phyloP scores from a whole-genome alignment of 2,797 vertebrate species.

The Mus caroli region DNA sequence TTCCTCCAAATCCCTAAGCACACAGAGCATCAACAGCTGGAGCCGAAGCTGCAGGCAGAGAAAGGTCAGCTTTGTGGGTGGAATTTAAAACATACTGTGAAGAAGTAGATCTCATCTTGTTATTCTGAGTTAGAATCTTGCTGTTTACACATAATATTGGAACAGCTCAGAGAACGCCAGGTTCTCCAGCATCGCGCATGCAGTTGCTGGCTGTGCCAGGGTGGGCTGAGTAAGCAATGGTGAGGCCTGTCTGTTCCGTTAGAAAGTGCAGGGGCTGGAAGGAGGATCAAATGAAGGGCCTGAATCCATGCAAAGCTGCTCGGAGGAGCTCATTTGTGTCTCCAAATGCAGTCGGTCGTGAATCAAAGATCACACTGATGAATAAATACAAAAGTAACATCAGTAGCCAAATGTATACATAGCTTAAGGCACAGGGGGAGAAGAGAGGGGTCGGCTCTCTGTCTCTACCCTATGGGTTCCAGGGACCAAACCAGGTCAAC shows the following conservation, averaged over 20 bases:
- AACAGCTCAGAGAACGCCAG: constrained; percentile 4
- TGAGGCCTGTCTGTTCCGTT: neutral
- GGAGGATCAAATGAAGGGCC: neutral
- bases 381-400: neutral
- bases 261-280: neutral
- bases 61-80: neutral
- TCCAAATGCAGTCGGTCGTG: neutral
- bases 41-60: neutral
- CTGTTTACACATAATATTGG: neutral
- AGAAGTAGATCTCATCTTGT: neutral
- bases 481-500: neutral
- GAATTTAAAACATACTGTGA: too few relatives aligned
- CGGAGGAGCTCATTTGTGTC: neutral
- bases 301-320: neutral
- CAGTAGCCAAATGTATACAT: neutral
- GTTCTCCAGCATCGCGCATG: neutral
- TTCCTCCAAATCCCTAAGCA: neutral
- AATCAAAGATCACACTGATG: neutral
- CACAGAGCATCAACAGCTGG: neutral
- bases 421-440: neutral
- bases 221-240: neutral
- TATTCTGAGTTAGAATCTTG: neutral
- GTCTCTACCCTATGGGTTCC: neutral
- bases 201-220: neutral
- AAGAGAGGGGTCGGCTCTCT: neutral